A percentile compares a stretch with the other conserved stretches of the same genome.
phyloP scores from a whole-genome alignment of 1,140 invertebrate species.

The Drosophila virilis region DNA sequence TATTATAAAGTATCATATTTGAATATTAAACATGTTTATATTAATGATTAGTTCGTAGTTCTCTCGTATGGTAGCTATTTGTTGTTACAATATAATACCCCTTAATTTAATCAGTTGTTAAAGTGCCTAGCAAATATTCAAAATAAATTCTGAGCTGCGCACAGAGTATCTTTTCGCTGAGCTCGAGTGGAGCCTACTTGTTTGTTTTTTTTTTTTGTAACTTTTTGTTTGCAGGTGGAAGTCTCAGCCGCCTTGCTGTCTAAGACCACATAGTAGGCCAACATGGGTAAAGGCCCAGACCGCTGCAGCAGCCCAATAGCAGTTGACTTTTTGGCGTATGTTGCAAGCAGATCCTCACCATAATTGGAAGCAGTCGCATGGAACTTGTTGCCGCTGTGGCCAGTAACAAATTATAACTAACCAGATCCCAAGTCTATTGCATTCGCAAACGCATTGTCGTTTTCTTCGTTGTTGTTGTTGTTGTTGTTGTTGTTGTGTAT shows the following conservation, averaged over 20 bases:
- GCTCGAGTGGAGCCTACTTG: not conserved
- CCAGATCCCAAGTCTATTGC: conserved; percentile 13
- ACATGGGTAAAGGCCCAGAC: conserved; percentile 12
- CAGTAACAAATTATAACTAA: conserved; percentile 66
- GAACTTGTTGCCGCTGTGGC: conserved; percentile 65
- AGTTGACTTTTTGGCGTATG: conserved; percentile 76
- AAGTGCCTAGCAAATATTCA: too few species aligned
- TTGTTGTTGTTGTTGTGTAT: conserved; percentile 7
- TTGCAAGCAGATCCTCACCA: conserved; percentile 76
- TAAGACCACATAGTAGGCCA: conserved; percentile 66
- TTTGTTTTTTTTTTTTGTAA: conserved; percentile 18
- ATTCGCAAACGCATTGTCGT: conserved; percentile 4
- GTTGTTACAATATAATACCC: too few species aligned
- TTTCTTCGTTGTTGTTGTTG: not conserved
- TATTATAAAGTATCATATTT: too few species aligned
- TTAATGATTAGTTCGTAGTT: too few species aligned
- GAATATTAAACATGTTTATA: too few species aligned
- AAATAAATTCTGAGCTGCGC: too few species aligned
- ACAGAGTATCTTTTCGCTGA: not conserved
- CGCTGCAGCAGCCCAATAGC: conserved; percentile 37
- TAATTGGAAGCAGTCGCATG: conserved; percentile 77
- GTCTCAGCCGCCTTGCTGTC: conserved; percentile 60
- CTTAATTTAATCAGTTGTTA: too few species aligned
- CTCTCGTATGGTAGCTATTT: too few species aligned
- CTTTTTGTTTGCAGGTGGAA: conserved; percentile 27